A percentile compares a stretch with the other conserved stretches of the same genome.
These are phyloP conservation scores for Odocoileus virginianus DNA, from an alignment of 2,113 vertebrate genomes.

Conservation along the genomic window DNA sequence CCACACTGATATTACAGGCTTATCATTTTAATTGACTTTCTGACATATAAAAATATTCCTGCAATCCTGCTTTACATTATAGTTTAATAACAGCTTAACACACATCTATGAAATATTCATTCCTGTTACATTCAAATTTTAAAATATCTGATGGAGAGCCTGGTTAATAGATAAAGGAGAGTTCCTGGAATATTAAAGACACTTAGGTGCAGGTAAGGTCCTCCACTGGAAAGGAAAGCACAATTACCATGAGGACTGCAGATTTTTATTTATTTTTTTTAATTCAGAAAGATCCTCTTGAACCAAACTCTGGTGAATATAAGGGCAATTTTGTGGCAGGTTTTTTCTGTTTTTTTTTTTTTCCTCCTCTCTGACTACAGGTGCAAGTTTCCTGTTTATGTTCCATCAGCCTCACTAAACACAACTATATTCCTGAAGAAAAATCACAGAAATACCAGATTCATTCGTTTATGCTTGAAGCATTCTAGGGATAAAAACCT, in stretches of 20 bases:
- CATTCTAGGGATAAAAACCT: not conserved
- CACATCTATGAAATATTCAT: constrained; percentile 73
- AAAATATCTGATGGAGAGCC: constrained; percentile 74
- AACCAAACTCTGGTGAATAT: constrained; percentile 50
- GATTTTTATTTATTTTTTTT: constrained; percentile 28
- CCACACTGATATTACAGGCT: constrained; percentile 73
- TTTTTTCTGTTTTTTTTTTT: constrained; percentile 37
- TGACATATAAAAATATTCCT: constrained; percentile 80
- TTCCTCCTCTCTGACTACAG: not conserved
- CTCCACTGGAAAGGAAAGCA: constrained; percentile 53
- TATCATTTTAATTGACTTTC: constrained; percentile 83
- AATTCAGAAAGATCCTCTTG: constrained; percentile 64
- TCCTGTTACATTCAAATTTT: constrained; percentile 73
- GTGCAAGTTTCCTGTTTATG: not conserved
- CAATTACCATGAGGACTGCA: constrained; percentile 42
- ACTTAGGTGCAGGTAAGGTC: constrained; percentile 28
- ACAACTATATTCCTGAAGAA: not conserved
- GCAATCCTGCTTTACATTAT: constrained; percentile 70
- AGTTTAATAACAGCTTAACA: constrained; percentile 79
- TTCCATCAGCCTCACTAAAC: not conserved
- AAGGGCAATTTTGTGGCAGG: constrained; percentile 51
- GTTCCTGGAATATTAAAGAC: constrained; percentile 75
- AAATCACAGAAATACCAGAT: not conserved
- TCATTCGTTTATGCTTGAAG: not conserved
- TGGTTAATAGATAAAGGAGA: constrained; percentile 75